Conservation (phyloP, 2,888 invertebrate genomes). For the Sesamia inferens region DNA sequence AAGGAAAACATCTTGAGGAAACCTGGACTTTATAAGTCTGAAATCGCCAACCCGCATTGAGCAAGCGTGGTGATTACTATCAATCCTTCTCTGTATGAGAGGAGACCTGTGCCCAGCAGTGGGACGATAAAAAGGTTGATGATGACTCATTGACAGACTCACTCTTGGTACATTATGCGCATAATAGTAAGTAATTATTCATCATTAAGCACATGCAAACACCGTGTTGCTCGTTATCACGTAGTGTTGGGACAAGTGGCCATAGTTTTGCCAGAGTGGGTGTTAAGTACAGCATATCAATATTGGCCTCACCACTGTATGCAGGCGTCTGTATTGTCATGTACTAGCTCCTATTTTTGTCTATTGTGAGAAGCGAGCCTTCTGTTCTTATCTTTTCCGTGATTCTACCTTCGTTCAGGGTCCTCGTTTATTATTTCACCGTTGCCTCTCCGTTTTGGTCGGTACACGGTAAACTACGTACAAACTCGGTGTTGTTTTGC, state of each 20-base stretch:
- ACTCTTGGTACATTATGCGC: too few species aligned
- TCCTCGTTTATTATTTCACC: conserved; percentile 79
- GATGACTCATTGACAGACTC: too few species aligned
- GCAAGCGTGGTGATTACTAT: too few species aligned
- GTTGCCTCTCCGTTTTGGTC: conserved; percentile 63
- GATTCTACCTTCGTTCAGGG: conserved; percentile 61
- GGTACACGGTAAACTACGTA: conserved; percentile 75
- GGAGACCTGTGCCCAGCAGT: too few species aligned
- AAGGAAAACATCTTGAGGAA: too few species aligned
- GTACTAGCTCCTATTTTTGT: neutral
- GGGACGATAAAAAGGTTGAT: too few species aligned
- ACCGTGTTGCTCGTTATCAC: neutral
- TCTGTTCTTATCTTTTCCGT: neutral
- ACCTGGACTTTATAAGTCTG: too few species aligned
- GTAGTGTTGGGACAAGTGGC: neutral
- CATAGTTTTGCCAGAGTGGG: neutral
- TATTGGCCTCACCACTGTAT: too few species aligned
- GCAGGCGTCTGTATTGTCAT: neutral
- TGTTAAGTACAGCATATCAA: neutral
- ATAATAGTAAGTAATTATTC: neutral
- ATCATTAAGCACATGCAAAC: too few species aligned
- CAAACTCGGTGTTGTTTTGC: conserved; percentile 80
- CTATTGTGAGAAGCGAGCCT: neutral
- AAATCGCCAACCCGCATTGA: too few species aligned
- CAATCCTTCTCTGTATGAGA: too few species aligned